Percentiles rank a stretch among this genome's conserved stretches.
Evolutionary conservation across 2,797 vertebrate genomes (phyloP).

Genomic region (Propithecus deckenii): DNA sequence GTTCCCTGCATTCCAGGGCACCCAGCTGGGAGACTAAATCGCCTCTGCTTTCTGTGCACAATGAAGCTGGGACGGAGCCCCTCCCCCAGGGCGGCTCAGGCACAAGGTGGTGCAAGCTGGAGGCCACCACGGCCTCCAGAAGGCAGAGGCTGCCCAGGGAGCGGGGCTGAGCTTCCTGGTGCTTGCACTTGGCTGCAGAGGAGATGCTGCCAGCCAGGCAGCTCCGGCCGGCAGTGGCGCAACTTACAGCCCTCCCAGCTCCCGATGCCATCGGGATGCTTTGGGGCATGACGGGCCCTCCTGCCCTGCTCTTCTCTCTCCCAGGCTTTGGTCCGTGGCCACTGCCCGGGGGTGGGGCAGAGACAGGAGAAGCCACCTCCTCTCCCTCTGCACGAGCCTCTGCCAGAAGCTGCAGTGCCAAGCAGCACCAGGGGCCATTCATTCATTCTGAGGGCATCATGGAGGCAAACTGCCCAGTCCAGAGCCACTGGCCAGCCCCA

Average conservation of each 20-base stretch:
- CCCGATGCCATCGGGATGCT: neutral
- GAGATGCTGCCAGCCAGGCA: neutral
- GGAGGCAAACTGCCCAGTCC: neutral
- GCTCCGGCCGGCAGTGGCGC: neutral
- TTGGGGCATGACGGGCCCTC: neutral
- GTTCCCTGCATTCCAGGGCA: neutral
- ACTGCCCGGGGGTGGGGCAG: fast-evolving
- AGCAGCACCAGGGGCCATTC: neutral
- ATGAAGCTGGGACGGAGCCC: neutral
- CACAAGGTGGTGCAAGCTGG: slow-evolving; percentile 4
- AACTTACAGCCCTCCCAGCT: neutral
- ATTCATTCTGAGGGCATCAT: neutral
- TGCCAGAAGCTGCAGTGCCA: neutral
- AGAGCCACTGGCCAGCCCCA: neutral
- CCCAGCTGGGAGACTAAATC: neutral
- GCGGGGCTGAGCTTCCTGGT: neutral
- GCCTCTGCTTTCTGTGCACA: neutral
- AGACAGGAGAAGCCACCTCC: neutral
- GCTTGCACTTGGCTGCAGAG: neutral
- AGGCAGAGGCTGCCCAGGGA: neutral
- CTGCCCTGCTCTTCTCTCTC: neutral
- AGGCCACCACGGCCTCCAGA: neutral
- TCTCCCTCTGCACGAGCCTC: neutral
- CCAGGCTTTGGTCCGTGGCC: neutral
- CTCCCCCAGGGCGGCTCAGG: neutral